Evolutionary conservation across 2,888 invertebrate genomes (phyloP).

Genomic region (Trisateles emortualis): DNA sequence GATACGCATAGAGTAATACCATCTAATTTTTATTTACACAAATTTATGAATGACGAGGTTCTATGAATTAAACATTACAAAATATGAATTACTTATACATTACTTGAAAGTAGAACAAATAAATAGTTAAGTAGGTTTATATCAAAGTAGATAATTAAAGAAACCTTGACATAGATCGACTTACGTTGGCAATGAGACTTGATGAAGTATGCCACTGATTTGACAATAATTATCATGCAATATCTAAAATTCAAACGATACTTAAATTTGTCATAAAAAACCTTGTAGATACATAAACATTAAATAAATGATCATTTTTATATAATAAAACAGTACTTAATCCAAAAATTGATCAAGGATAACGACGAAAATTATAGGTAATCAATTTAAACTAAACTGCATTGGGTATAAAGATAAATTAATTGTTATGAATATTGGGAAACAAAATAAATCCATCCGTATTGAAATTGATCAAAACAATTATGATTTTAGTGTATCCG

Average conservation of each 20-base stretch:
- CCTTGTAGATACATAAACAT: neutral
- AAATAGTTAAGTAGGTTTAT: constrained; percentile 2
- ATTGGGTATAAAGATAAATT: neutral
- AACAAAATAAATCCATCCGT: neutral
- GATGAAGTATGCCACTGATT: constrained; percentile 24
- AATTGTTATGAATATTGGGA: neutral
- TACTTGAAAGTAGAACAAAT: constrained; percentile 15
- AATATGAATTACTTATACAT: constrained; percentile 19
- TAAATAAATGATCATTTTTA: neutral
- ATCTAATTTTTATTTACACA: neutral
- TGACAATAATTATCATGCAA: constrained; percentile 19
- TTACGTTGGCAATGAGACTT: constrained; percentile 32
- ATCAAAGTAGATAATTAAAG: constrained; percentile 15
- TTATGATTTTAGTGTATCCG: neutral
- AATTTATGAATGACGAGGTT: neutral
- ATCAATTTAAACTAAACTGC: neutral
- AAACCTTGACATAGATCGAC: constrained; percentile 36
- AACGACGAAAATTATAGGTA: neutral
- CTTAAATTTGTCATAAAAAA: neutral
- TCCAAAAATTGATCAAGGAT: constrained; percentile 3
- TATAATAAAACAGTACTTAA: neutral
- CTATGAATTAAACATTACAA: constrained; percentile 4
- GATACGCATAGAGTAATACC: too few species aligned
- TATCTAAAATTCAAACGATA: constrained; percentile 9
- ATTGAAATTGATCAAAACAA: neutral